Conservation (phyloP, 2,888 invertebrate species). For the Timema podura region DNA sequence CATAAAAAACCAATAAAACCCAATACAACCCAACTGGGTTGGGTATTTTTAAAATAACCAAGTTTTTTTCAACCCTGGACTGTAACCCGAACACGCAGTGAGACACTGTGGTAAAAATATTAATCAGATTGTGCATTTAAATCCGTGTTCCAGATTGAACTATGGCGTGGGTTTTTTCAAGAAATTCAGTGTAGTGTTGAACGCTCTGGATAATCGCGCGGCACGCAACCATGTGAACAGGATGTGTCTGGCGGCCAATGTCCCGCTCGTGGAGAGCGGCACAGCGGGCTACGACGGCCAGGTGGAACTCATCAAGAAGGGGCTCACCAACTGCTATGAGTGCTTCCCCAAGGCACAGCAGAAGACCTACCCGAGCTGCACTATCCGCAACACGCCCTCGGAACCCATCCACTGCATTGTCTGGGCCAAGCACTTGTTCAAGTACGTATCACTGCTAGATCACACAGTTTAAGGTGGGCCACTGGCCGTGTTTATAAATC, state of each 20-base stretch:
- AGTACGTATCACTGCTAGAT: conserved; percentile 55
- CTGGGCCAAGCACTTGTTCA: conserved; percentile 99
- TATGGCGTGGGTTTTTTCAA: conserved; percentile 91
- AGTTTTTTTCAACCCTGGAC: background rate
- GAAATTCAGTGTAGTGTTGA: conserved; percentile 86
- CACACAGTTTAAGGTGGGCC: background rate
- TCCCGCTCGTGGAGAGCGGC: conserved; percentile 95
- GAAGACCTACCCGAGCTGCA: conserved; percentile 95
- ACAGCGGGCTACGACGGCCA: conserved; percentile 97
- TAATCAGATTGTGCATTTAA: background rate
- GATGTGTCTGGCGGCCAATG: conserved; percentile 92
- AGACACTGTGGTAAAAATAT: background rate
- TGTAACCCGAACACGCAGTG: background rate
- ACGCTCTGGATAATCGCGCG: conserved; percentile 93
- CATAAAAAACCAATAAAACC: background rate
- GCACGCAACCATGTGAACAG: conserved; percentile 98
- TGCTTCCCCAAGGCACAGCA: conserved; percentile 88
- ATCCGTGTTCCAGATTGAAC: conserved; percentile 61
- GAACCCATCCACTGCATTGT: conserved; percentile 99
- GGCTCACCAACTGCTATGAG: conserved; percentile 93
- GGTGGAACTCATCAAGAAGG: conserved; percentile 82
- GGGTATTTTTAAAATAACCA: too few relatives aligned
- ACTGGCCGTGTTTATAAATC: too few relatives aligned
- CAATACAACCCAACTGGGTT: too few relatives aligned
- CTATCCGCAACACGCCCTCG: conserved; percentile 97